A percentile compares a stretch with the other conserved stretches of the same genome.
Evolutionary conservation across 1,140 invertebrate species (phyloP).

Genomic region (Eubasilissa regina): DNA sequence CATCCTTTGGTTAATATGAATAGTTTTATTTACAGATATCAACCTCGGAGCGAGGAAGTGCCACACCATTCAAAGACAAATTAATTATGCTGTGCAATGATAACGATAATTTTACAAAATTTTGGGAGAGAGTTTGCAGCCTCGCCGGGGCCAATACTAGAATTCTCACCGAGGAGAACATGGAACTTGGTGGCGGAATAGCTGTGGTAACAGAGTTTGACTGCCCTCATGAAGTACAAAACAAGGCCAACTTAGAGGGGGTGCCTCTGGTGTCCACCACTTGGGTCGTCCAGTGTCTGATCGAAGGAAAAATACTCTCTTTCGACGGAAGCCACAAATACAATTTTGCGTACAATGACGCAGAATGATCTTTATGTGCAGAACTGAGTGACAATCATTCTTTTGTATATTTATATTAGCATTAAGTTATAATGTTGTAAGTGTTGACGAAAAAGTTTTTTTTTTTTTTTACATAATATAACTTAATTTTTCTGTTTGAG

Average conservation of each 20-base stretch:
- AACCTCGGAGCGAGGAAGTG: conserved; percentile 65
- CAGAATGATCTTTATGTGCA: conserved; percentile 19
- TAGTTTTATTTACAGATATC: conserved; percentile 65
- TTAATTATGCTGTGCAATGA: conserved; percentile 70
- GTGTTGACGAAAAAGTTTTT: neutral
- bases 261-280: conserved; percentile 74
- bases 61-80: conserved; percentile 72
- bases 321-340: conserved; percentile 71
- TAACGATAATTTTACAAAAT: conserved; percentile 70
- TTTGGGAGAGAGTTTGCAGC: conserved; percentile 75
- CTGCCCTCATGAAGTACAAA: conserved; percentile 72
- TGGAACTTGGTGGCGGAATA: conserved; percentile 69
- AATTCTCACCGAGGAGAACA: conserved; percentile 68
- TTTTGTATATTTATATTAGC: conserved; percentile 32
- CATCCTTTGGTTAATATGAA: too few relatives aligned
- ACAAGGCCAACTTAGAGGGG: conserved; percentile 71
- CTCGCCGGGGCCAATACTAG: conserved; percentile 73
- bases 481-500: neutral
- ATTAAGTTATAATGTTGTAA: too few relatives aligned
- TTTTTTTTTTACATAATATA: neutral
- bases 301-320: conserved; percentile 71
- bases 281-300: conserved; percentile 75
- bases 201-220: conserved; percentile 72
- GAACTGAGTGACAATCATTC: conserved; percentile 28
- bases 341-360: conserved; percentile 68